Evolutionary conservation across 2,797 vertebrate species (phyloP).

Genomic region (Sebastes iracundus): DNA sequence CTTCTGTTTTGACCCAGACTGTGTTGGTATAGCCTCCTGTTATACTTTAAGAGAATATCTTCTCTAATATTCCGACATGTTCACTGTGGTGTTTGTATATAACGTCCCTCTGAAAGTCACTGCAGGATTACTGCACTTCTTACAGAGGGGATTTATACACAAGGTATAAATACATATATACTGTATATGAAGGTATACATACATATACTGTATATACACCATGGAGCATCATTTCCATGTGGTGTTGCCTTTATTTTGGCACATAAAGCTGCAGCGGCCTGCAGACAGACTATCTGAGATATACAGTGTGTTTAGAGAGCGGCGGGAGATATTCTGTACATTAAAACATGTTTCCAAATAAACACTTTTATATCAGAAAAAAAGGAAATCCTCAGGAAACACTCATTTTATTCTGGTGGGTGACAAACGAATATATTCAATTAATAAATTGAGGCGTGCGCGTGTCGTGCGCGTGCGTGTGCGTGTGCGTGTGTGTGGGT

Average conservation of each 20-base stretch:
- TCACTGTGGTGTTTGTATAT: neutral
- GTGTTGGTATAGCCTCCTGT: no score
- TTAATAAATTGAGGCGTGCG: constrained; percentile 21
- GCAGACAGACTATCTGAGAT: neutral
- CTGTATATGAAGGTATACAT: no score
- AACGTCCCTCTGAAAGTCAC: neutral
- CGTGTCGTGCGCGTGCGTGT: neutral
- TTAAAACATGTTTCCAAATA: constrained; percentile 76
- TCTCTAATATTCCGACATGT: neutral
- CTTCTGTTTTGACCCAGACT: no score
- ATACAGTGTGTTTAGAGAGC: neutral
- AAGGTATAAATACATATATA: no score
- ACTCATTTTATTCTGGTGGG: constrained; percentile 11
- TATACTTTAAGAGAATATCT: no score
- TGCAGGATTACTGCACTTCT: neutral
- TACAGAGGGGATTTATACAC: neutral
- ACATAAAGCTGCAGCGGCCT: neutral
- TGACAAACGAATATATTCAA: constrained; percentile 15
- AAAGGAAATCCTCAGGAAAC: constrained; percentile 1
- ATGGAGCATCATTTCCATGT: neutral
- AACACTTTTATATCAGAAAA: constrained; percentile 72
- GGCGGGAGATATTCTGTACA: constrained; percentile 40
- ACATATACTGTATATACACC: neutral
- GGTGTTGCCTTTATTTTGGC: neutral
- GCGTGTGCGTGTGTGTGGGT: neutral